Conservation (phyloP, 1,140 invertebrate genomes). For the Portunus trituberculatus region DNA sequence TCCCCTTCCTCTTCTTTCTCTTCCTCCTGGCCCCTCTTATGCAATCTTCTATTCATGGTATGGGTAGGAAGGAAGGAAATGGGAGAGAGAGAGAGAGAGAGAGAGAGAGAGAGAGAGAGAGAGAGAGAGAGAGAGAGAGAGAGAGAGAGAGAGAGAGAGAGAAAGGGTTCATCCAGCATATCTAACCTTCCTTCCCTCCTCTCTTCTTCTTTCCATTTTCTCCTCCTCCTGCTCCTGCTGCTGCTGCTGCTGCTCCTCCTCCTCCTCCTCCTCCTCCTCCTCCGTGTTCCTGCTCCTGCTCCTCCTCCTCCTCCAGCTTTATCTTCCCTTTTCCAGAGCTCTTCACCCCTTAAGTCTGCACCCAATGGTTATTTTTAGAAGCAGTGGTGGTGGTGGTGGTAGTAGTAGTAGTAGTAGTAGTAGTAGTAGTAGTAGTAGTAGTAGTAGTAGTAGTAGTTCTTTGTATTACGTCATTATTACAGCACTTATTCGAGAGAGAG, state of each 20-base stretch:
- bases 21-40: no score
- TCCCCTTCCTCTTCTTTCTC: no score
- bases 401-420: slow-evolving; percentile 22
- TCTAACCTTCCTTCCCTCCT: not conserved
- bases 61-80: no score
- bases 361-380: not conserved
- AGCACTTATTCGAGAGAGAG: no score
- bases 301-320: not conserved
- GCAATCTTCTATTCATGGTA: no score
- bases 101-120: not conserved
- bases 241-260: not conserved
- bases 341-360: not conserved
- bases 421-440: slow-evolving; percentile 23
- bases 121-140: not conserved
- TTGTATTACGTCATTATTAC: no score
- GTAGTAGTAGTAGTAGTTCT: not conserved
- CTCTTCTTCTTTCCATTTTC: not conserved
- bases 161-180: no score
- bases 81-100: no score
- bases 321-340: not conserved
- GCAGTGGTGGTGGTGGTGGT: not conserved
- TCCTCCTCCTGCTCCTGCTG: not conserved
- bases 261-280: not conserved
- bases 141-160: not conserved
- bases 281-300: not conserved